Percentiles rank a stretch among this genome's conserved stretches.
These are phyloP conservation scores for Acridotheres tristis DNA, from an alignment of 2,797 vertebrate species.

Conservation along the genomic window DNA sequence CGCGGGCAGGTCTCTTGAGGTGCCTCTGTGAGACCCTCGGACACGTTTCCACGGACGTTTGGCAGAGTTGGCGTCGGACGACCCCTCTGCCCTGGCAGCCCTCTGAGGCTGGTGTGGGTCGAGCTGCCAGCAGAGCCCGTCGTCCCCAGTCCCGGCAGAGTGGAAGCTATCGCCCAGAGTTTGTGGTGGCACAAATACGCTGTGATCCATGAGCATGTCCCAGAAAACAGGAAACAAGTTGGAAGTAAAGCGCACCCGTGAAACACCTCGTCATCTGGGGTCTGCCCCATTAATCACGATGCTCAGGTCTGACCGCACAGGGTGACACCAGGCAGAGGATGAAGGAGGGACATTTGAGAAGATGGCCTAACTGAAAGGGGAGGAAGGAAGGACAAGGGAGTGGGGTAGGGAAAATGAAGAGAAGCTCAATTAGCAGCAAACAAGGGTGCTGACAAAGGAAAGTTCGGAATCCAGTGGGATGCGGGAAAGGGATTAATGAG, in stretches of 20 bases:
- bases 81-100: background rate
- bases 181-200: background rate
- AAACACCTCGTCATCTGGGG: background rate
- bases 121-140: background rate
- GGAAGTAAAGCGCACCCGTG: background rate
- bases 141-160: background rate
- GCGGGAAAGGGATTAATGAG: background rate
- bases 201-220: background rate
- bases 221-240: background rate
- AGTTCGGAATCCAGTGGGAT: background rate
- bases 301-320: background rate
- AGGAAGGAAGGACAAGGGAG: background rate
- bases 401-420: background rate
- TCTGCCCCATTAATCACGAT: accelerated
- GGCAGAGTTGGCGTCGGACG: background rate
- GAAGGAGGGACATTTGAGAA: background rate
- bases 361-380: background rate
- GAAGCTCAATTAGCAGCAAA: background rate
- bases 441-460: background rate
- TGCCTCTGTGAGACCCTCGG: background rate
- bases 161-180: background rate
- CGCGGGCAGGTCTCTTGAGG: background rate
- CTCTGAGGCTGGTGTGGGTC: background rate
- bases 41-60: background rate
- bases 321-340: background rate